These are phyloP conservation scores for Folsomia manolachei DNA, from an alignment of 2,888 invertebrate genomes.

Conservation along the genomic window DNA sequence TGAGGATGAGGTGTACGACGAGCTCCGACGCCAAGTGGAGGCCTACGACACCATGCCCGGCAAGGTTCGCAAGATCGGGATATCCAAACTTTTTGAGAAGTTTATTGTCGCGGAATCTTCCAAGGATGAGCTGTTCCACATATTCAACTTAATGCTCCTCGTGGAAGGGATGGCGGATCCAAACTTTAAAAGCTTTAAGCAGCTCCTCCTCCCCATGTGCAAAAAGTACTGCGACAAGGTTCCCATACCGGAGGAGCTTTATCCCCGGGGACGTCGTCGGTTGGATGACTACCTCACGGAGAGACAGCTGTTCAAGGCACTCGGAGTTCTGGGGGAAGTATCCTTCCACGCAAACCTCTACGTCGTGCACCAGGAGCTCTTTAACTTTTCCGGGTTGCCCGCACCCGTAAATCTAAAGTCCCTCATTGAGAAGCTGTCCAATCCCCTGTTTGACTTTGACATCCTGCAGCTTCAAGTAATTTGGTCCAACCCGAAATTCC, in stretches of 20 bases:
- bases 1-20: slow-evolving; percentile 6
- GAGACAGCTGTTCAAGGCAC: slow-evolving; percentile 4
- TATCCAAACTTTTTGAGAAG: neutral
- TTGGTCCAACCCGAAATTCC: slow-evolving; percentile 15
- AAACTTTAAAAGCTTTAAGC: neutral
- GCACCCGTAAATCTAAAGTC: neutral
- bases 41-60: neutral
- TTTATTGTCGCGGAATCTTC: neutral
- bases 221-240: neutral
- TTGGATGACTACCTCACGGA: neutral
- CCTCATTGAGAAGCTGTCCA: slow-evolving; percentile 1
- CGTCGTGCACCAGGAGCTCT: slow-evolving; percentile 13
- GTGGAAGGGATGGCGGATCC: neutral
- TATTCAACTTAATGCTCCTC: neutral
- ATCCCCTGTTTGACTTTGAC: neutral
- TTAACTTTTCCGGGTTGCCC: neutral
- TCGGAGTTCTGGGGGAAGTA: slow-evolving; percentile 9
- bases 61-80: neutral
- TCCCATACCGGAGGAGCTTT: neutral
- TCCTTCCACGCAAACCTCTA: neutral
- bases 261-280: neutral
- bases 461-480: neutral
- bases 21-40: neutral
- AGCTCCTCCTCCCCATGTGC: neutral
- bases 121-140: neutral